These are phyloP conservation scores for Resseliella maxima DNA, from an alignment of 2,888 invertebrate genomes.

Conservation along the genomic window DNA sequence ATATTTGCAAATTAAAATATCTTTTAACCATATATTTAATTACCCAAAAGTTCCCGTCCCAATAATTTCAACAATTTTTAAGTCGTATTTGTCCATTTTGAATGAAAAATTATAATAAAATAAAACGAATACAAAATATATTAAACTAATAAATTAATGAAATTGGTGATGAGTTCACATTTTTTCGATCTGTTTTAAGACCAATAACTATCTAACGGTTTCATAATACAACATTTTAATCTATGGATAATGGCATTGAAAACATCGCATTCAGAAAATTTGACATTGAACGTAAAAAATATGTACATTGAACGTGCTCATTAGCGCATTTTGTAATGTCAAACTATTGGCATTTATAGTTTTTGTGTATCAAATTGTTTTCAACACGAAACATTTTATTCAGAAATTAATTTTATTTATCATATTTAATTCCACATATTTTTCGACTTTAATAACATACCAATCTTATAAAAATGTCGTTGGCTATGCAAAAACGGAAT, in stretches of 20 bases:
- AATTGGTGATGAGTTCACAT: not conserved
- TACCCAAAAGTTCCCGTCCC: constrained; percentile 56
- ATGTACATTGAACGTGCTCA: not conserved
- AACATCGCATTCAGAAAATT: not conserved
- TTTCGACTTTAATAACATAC: not conserved
- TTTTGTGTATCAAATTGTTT: not conserved
- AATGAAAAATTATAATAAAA: not conserved
- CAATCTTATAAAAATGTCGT: constrained; percentile 69
- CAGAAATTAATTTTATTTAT: not conserved
- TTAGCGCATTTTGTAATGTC: not conserved
- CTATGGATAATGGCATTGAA: not conserved
- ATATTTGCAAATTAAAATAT: too few species aligned
- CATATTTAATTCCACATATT: not conserved
- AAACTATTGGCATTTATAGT: not conserved
- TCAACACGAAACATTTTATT: not conserved
- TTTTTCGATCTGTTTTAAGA: not conserved
- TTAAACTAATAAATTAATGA: not conserved
- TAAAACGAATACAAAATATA: constrained; percentile 32
- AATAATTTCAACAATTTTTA: constrained; percentile 22
- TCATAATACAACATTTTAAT: not conserved
- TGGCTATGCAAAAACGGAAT: constrained; percentile 80
- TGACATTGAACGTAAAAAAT: not conserved
- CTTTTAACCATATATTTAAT: too few species aligned
- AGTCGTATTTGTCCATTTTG: constrained; percentile 68
- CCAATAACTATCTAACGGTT: not conserved